Base-by-base conservation (phyloP, 2,113 vertebrate species). In the Vulpes vulpes region DNA sequence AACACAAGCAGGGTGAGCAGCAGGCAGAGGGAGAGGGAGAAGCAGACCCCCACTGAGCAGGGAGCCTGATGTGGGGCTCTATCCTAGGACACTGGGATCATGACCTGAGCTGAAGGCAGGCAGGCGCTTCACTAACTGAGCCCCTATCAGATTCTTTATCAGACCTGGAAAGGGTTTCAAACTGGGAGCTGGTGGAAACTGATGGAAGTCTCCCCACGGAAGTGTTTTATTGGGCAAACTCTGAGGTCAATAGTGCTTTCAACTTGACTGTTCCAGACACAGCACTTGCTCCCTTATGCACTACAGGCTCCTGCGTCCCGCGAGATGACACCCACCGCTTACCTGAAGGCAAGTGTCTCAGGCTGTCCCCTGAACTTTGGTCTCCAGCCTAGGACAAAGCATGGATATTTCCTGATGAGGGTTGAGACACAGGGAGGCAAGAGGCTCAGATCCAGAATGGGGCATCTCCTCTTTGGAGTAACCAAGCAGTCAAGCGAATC, bases 271-370 rank as follows among this genome's bases (percentile, higher is more conserved):
- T n/a, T 81, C 8, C 1, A 27, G 4, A 43, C 38, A n/a, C 11
- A 62, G 15, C 1, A 1, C 4, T 4, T 10, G 25, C 23, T 2
- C 0, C 5, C 55, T 19, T 32, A 35, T 1, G 2, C 60, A 11
- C 43, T 0, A 4, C 0, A 6, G 15, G 43, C 3, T 62, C 16
- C 6, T 0, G 9, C 1, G 5, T 11, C 5, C 19, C 17, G 0
- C 15, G 0, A 0, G 27, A 7, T 9, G 3, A 3, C 11, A 6
- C 53, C 19, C 17, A 10, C 20, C 0, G 0, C 62, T 69, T 2
- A 59, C 23, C 9, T 25, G 55, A n/a, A 0, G 1, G 10, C 62
- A 12, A 20, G 7, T 0, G 0, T 27, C 62, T n/a, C 60, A 67
- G 59, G 9, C 8, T 2, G 3, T 8, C 1, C 8, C 84, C 38